Conservation (phyloP, 2,113 vertebrate species). For the Vireo altiloquus region DNA sequence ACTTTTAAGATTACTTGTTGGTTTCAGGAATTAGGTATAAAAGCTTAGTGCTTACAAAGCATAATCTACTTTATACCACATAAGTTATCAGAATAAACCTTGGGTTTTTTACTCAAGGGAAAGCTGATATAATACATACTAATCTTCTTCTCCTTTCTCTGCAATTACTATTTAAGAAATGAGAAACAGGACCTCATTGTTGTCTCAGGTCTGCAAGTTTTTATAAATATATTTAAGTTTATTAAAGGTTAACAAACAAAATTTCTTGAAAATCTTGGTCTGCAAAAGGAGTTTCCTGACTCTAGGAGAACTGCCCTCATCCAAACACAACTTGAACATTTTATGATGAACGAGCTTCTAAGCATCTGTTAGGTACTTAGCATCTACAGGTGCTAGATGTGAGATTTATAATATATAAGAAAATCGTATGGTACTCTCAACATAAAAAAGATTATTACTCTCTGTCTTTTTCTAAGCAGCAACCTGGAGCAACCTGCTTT, state of each 20-base stretch:
- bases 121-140: constrained; percentile 16
- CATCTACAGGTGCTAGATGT: neutral
- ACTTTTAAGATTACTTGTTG: neutral
- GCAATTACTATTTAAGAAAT: neutral
- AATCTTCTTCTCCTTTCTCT: neutral
- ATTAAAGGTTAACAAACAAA: neutral
- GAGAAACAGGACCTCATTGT: neutral
- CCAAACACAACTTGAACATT: neutral
- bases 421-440: neutral
- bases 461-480: neutral
- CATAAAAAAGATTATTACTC: neutral
- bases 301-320: neutral
- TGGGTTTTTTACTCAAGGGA: neutral
- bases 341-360: neutral
- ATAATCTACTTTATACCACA: constrained; percentile 10
- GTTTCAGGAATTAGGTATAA: constrained; percentile 10
- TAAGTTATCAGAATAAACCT: neutral
- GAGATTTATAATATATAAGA: neutral
- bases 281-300: neutral
- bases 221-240: neutral
- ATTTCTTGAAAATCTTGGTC: neutral
- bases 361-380: no score
- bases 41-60: neutral
- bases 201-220: neutral
- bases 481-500: neutral